These are phyloP conservation scores for Anoncus sp. DNA, from an alignment of 2,888 invertebrate genomes.

Conservation along the genomic window DNA sequence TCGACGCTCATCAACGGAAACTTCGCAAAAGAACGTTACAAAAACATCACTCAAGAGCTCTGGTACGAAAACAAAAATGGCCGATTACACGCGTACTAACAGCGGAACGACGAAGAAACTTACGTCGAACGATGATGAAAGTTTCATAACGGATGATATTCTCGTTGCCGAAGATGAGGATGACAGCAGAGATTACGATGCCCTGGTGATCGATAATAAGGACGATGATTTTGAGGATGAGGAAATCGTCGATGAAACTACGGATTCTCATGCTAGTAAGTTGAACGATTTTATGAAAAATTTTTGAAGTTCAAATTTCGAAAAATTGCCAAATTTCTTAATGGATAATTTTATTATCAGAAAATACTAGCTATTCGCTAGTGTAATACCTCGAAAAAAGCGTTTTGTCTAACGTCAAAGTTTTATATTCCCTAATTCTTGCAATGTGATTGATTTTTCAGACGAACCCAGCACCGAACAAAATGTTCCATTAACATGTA, in stretches of 20 bases:
- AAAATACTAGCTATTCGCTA: no score
- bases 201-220: conserved; percentile 71
- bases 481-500: conserved; percentile 72
- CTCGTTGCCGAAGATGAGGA: conserved; percentile 60
- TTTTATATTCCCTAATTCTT: no score
- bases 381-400: no score
- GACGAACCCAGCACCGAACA: conserved; percentile 30
- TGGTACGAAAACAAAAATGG: conserved; percentile 45
- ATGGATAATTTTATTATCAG: no score
- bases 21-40: not conserved
- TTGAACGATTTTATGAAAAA: conserved; percentile 14
- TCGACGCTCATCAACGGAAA: conserved; percentile 50
- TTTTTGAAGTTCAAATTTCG: no score
- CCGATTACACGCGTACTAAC: conserved; percentile 60
- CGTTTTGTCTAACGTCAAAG: no score
- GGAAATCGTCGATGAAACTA: conserved; percentile 48
- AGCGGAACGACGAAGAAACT: conserved; percentile 44
- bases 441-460: no score
- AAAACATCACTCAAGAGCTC: conserved; percentile 42
- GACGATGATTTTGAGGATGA: conserved; percentile 68
- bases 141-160: conserved; percentile 27
- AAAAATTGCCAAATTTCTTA: no score
- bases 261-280: conserved; percentile 63
- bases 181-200: conserved; percentile 69
- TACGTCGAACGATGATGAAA: conserved; percentile 36